Evolutionary conservation across 2,888 invertebrate species (phyloP).

Genomic region (Hetaerina titia): DNA sequence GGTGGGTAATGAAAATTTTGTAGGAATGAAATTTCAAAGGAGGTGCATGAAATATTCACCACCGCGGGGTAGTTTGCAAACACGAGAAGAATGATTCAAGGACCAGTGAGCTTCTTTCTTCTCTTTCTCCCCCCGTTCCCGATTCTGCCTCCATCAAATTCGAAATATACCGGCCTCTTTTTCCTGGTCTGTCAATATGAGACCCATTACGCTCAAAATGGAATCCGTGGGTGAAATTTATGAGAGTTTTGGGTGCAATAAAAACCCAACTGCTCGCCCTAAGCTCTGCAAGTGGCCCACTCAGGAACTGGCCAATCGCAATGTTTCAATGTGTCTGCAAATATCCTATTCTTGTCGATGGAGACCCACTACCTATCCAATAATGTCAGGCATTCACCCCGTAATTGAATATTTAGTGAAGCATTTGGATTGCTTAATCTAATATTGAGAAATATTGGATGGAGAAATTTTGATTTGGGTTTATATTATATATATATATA

Average conservation of each 20-base stretch:
- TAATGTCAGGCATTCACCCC: neutral
- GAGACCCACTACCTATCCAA: neutral
- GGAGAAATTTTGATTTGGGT: too few relatives aligned
- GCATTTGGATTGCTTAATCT: too few relatives aligned
- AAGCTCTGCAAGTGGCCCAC: neutral
- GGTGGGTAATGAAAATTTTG: constrained; percentile 43
- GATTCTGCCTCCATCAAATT: neutral
- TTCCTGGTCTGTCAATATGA: constrained; percentile 33
- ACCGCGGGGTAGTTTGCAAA: constrained; percentile 35
- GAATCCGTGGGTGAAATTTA: neutral
- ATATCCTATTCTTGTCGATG: neutral
- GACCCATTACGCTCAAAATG: constrained; percentile 29
- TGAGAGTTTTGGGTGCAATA: constrained; percentile 27
- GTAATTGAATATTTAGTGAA: neutral
- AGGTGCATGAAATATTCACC: constrained; percentile 41
- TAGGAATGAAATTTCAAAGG: constrained; percentile 37
- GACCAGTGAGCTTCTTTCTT: neutral
- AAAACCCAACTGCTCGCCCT: neutral
- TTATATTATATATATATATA: too few relatives aligned
- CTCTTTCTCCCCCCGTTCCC: neutral
- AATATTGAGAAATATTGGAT: too few relatives aligned
- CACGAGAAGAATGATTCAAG: constrained; percentile 44
- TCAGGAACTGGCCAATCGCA: neutral
- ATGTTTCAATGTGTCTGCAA: neutral
- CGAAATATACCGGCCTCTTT: neutral